These are phyloP conservation scores for Myioborus miniatus DNA, from an alignment of 2,797 vertebrate species.

Conservation along the genomic window DNA sequence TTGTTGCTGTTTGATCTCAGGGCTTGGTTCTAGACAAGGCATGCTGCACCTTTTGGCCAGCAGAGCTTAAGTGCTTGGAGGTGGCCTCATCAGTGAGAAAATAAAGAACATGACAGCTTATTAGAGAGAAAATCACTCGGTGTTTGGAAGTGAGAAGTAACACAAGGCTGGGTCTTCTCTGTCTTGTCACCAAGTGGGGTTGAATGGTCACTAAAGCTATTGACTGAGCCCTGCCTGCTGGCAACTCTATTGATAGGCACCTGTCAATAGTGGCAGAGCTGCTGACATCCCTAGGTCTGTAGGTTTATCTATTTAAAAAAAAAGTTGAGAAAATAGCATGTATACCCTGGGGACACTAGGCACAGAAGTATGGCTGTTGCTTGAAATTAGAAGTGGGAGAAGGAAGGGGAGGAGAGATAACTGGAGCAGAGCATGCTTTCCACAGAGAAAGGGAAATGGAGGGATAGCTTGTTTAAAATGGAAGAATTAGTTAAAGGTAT, in stretches of 20 bases:
- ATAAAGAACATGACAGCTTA: neutral
- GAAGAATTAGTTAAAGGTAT: neutral
- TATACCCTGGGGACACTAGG: neutral
- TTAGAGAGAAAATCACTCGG: neutral
- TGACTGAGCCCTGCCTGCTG: neutral
- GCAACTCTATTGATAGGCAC: neutral
- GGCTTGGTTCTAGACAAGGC: neutral
- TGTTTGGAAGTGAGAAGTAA: neutral
- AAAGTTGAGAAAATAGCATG: neutral
- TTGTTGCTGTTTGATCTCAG: neutral
- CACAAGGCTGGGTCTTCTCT: neutral
- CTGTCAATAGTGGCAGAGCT: conserved; percentile 25
- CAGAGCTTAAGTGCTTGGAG: neutral
- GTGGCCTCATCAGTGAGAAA: neutral
- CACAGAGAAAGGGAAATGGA: neutral
- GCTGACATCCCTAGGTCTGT: neutral
- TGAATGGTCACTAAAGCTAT: neutral
- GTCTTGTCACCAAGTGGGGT: neutral
- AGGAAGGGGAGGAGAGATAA: neutral
- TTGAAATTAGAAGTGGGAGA: neutral
- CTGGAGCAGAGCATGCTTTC: neutral
- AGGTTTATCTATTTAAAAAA: neutral
- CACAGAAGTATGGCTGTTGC: neutral
- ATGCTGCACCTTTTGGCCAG: neutral
- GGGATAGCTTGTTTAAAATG: neutral